These are phyloP conservation scores for Acromyrmex charruanus DNA, from an alignment of 1,140 invertebrate genomes.

Conservation along the genomic window DNA sequence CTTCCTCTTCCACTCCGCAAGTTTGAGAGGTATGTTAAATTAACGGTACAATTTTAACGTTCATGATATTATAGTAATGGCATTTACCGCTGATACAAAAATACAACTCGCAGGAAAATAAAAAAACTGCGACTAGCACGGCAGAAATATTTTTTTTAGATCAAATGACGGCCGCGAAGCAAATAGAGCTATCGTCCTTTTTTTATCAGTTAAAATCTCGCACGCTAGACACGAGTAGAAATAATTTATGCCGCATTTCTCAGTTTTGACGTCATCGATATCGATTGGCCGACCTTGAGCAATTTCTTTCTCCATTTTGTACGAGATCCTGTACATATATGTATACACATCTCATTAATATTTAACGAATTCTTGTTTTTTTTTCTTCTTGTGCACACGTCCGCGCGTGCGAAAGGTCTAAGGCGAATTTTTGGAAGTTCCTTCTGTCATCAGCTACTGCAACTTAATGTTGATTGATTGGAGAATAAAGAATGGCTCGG, in stretches of 20 bases:
- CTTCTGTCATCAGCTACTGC: background rate
- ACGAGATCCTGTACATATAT: background rate
- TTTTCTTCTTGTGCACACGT: background rate
- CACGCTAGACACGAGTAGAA: conserved; percentile 12
- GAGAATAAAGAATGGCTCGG: background rate
- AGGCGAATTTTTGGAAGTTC: background rate
- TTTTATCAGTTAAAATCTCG: conserved; percentile 51
- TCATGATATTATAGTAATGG: background rate
- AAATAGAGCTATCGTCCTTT: background rate
- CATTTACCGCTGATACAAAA: background rate
- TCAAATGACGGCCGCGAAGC: background rate
- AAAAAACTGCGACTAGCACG: background rate
- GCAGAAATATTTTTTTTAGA: background rate
- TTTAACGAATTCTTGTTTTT: conserved; percentile 22
- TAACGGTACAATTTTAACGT: conserved; percentile 38
- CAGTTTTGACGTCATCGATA: conserved; percentile 57
- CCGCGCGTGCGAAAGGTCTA: background rate
- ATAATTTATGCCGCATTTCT: conserved; percentile 63
- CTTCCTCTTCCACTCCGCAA: background rate
- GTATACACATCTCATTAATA: conserved; percentile 40
- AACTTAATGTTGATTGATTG: background rate
- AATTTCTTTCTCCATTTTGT: conserved; percentile 53
- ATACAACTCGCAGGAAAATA: background rate
- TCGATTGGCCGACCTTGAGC: conserved; percentile 56
- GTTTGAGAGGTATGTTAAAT: conserved; percentile 11